Evolutionary conservation across 2,888 invertebrate genomes (phyloP).

Genomic region (Troilus luridus): DNA sequence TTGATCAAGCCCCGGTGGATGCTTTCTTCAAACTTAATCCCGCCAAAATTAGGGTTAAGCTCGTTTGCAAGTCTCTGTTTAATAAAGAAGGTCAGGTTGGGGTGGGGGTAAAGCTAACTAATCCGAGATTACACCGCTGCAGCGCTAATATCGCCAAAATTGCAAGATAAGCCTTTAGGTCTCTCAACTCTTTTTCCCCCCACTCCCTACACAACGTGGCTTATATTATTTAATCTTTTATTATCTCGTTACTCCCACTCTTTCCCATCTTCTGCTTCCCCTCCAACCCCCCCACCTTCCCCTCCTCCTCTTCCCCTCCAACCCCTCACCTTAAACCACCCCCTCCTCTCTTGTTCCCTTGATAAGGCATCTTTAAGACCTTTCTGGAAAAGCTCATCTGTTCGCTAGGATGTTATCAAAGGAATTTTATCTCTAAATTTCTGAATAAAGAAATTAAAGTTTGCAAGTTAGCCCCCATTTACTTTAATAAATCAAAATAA

Average conservation of each 20-base stretch:
- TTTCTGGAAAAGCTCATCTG: not conserved
- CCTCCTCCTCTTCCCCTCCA: too few relatives aligned
- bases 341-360: not conserved
- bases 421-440: not conserved
- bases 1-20: not conserved
- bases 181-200: not conserved
- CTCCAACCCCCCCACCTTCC: too few relatives aligned
- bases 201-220: not conserved
- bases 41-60: not conserved
- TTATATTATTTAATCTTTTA: constrained; percentile 11
- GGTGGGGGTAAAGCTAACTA: not conserved
- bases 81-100: not conserved
- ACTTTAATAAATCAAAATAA: not conserved
- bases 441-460: not conserved
- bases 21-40: not conserved
- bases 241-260: not conserved
- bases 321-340: too few relatives aligned
- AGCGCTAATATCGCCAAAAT: not conserved
- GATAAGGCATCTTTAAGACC: not conserved
- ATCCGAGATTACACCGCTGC: not conserved
- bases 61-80: constrained; percentile 3
- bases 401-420: not conserved
- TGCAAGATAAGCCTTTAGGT: not conserved
- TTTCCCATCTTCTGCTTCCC: too few relatives aligned
- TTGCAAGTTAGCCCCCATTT: not conserved